Evolutionary conservation across 2,113 vertebrate species (phyloP).

Genomic region (Bambusicola thoracicus): DNA sequence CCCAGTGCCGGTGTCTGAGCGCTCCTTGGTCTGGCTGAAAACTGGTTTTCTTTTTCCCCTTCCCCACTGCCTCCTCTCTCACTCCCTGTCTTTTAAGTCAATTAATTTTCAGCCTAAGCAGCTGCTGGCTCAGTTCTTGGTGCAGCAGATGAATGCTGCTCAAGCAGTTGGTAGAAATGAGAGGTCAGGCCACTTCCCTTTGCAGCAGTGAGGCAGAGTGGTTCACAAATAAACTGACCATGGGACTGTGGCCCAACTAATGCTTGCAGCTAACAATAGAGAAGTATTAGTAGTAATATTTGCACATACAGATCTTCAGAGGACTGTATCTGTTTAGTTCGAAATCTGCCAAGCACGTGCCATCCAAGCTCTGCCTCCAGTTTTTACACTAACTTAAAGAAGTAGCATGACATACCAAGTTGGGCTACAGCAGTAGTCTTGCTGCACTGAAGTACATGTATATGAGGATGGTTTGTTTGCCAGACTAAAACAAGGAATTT

Average conservation of each 20-base stretch:
- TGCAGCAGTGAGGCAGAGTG: neutral
- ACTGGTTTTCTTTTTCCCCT: neutral
- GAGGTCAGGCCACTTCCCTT: neutral
- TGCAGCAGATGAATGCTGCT: neutral
- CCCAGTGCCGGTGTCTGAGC: neutral
- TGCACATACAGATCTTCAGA: neutral
- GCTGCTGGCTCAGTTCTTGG: neutral
- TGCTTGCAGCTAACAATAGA: neutral
- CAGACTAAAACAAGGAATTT: neutral
- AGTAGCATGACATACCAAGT: no score
- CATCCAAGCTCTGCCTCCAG: neutral
- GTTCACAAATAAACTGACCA: neutral
- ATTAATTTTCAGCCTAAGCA: slow-evolving; percentile 24
- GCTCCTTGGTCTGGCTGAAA: slow-evolving; percentile 5
- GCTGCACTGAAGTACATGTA: neutral
- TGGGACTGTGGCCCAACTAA: neutral
- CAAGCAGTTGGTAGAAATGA: neutral
- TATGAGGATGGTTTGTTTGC: neutral
- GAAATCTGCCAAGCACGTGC: neutral
- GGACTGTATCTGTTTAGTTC: neutral
- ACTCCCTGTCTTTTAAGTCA: neutral
- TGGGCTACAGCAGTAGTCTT: neutral
- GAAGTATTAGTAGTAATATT: neutral
- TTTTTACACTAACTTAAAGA: fast-evolving
- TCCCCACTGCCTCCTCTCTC: neutral